phyloP scores from a whole-genome alignment of 2,888 invertebrate species.

The Teleiodes luculella region DNA sequence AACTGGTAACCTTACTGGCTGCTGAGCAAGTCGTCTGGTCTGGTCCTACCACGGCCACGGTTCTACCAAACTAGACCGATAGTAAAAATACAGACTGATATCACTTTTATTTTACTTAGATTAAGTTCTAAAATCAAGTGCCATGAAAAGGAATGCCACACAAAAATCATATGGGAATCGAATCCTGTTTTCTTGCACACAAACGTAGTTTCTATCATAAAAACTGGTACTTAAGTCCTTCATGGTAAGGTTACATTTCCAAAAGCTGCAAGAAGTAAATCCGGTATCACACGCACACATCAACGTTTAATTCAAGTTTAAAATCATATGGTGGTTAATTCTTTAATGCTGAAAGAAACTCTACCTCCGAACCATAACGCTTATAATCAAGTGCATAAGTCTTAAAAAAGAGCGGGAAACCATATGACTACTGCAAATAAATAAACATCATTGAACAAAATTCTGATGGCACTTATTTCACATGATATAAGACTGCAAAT shows the following conservation, averaged over 20 bases:
- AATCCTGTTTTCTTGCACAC: slow-evolving; percentile 55
- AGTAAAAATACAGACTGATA: background rate
- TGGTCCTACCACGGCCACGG: too few species aligned
- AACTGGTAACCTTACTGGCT: slow-evolving; percentile 39
- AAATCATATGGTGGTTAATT: slow-evolving; percentile 55
- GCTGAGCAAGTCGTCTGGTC: slow-evolving; percentile 45
- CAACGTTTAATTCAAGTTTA: slow-evolving; percentile 46
- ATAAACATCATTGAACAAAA: background rate
- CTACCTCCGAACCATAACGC: background rate
- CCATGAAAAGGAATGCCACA: slow-evolving; percentile 57
- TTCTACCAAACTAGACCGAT: slow-evolving; percentile 50
- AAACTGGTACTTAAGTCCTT: background rate
- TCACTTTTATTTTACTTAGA: background rate
- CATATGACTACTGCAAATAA: slow-evolving; percentile 9
- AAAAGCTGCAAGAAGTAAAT: slow-evolving; percentile 20
- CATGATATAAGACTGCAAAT: background rate
- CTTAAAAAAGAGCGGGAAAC: slow-evolving; percentile 12
- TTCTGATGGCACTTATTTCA: background rate
- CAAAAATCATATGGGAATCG: slow-evolving; percentile 72
- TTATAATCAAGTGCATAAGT: slow-evolving; percentile 6
- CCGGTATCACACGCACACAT: slow-evolving; percentile 48
- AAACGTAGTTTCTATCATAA: background rate
- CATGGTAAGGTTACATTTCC: slow-evolving; percentile 20
- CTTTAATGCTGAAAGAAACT: slow-evolving; percentile 20
- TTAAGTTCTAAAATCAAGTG: slow-evolving; percentile 29